These are phyloP conservation scores for Lasiurus borealis DNA, from an alignment of 2,113 vertebrate genomes.

Conservation along the genomic window DNA sequence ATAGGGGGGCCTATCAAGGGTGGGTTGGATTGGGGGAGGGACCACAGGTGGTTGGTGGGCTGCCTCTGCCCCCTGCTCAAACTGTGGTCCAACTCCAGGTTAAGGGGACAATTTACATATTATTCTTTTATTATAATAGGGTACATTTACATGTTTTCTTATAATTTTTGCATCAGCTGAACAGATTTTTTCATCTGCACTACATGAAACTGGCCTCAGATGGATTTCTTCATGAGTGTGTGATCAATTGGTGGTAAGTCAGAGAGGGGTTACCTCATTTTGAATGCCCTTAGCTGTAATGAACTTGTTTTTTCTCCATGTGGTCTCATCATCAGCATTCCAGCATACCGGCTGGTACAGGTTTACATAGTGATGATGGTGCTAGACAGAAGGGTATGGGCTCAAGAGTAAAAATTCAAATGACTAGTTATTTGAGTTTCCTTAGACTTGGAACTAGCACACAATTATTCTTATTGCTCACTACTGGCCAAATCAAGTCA, in stretches of 20 bases:
- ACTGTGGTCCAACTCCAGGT: no score
- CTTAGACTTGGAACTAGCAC: background rate
- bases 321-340: background rate
- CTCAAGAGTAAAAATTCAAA: background rate
- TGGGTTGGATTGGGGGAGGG: no score
- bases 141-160: background rate
- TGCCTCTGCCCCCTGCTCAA: no score
- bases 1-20: no score
- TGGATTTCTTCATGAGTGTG: background rate
- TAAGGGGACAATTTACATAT: no score
- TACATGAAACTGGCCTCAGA: background rate
- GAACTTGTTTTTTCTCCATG: background rate
- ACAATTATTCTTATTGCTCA: background rate
- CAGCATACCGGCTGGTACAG: background rate
- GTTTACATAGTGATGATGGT: background rate
- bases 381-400: background rate
- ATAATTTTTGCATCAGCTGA: background rate
- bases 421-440: background rate
- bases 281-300: background rate
- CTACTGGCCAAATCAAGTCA: background rate
- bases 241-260: background rate
- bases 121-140: background rate
- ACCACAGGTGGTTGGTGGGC: no score
- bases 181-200: background rate
- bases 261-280: background rate